Percentiles rank a stretch among this genome's conserved stretches.
Conservation (phyloP, 2,888 invertebrate genomes). For the Keiferia lycopersicella region DNA sequence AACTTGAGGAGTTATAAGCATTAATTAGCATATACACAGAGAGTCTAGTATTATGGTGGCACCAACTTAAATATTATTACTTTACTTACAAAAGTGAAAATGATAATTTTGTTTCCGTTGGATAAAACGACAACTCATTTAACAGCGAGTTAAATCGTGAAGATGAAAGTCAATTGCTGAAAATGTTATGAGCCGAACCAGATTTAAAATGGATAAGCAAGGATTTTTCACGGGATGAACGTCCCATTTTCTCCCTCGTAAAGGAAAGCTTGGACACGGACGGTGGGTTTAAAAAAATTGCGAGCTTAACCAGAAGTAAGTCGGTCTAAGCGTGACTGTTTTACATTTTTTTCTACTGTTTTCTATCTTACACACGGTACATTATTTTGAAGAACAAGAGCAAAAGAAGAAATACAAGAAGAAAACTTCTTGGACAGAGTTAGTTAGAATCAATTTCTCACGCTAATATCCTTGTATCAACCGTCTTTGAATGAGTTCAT, state of each 20-base stretch:
- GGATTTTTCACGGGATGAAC: neutral
- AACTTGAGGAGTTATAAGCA: too few relatives aligned
- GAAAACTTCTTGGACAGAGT: too few relatives aligned
- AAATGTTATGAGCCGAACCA: neutral
- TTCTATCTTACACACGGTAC: neutral
- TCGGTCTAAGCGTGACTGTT: constrained; percentile 35
- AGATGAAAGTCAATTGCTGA: neutral
- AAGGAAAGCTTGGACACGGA: constrained; percentile 8
- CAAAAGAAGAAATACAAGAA: neutral
- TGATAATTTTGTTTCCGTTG: too few relatives aligned
- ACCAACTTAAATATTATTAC: too few relatives aligned
- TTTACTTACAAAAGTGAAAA: too few relatives aligned
- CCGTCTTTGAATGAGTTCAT: neutral
- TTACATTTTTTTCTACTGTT: constrained; percentile 49
- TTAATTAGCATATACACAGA: too few relatives aligned
- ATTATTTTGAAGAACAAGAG: neutral
- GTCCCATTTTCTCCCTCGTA: constrained; percentile 20
- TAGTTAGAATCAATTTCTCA: too few relatives aligned
- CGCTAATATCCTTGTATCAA: too few relatives aligned
- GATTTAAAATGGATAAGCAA: neutral
- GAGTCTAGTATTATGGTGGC: too few relatives aligned
- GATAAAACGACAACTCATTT: too few relatives aligned
- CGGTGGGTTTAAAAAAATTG: constrained; percentile 34
- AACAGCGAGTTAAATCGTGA: neutral
- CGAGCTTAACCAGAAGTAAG: constrained; percentile 31